Evolutionary conservation across 2,113 vertebrate genomes (phyloP).

Genomic region (Solenodon paradoxus): DNA sequence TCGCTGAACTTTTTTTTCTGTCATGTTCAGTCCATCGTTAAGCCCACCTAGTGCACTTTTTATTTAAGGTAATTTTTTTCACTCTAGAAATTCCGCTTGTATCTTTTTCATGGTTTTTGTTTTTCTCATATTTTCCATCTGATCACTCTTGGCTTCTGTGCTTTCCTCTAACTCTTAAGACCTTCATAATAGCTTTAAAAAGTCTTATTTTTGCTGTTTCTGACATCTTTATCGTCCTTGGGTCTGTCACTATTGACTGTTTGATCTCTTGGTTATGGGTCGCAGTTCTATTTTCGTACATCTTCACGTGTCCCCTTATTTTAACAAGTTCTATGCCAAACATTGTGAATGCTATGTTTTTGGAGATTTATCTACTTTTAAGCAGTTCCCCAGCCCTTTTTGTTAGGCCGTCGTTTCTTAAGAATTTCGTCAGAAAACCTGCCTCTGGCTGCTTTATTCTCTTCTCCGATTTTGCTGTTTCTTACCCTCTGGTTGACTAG

Average conservation of each 20-base stretch:
- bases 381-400: not conserved
- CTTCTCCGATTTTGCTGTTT: constrained; percentile 5
- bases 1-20: not conserved
- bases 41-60: not conserved
- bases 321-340: not conserved
- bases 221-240: not conserved
- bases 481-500: constrained; percentile 12
- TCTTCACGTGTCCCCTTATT: not conserved
- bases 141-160: not conserved
- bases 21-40: not conserved
- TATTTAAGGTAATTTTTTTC: constrained; percentile 18
- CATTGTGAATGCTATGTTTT: not conserved
- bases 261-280: not conserved
- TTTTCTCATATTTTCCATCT: not conserved
- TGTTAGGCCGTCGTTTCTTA: not conserved
- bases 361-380: not conserved
- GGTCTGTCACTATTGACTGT: not conserved
- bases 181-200: not conserved
- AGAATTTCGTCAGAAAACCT: too few relatives aligned
- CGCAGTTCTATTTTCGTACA: not conserved
- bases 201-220: not conserved
- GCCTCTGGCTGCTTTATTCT: not conserved
- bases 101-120: not conserved
- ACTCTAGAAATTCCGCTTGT: not conserved
- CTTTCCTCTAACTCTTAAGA: constrained; percentile 19